A percentile compares a stretch with the other conserved stretches of the same genome.
phyloP scores from a whole-genome alignment of 1,140 invertebrate genomes.

The Melitaea cinxia region DNA sequence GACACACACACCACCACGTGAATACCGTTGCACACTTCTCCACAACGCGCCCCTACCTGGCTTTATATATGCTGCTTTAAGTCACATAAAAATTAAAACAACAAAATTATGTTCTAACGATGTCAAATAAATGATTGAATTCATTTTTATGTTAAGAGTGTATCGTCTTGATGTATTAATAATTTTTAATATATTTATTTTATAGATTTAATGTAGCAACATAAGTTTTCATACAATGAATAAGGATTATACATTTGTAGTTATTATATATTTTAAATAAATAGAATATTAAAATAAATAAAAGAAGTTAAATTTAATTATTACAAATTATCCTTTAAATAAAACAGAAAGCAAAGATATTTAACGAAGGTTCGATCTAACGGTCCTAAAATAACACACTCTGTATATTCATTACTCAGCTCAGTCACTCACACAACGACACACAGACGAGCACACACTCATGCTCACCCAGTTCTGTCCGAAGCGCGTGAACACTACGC shows the following conservation, averaged over 20 bases:
- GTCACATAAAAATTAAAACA: neutral
- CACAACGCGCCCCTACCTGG: constrained; percentile 53
- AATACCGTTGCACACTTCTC: constrained; percentile 37
- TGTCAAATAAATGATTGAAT: too few species aligned
- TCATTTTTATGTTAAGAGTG: too few species aligned
- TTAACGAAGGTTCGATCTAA: neutral
- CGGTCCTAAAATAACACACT: constrained; percentile 19
- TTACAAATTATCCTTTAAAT: neutral
- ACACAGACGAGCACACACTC: constrained; percentile 44
- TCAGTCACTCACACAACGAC: constrained; percentile 52
- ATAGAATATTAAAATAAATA: neutral
- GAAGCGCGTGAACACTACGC: constrained; percentile 47
- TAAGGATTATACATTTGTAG: too few species aligned
- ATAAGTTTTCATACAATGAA: too few species aligned
- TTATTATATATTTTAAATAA: too few species aligned
- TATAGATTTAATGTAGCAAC: too few species aligned
- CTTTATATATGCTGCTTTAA: constrained; percentile 50
- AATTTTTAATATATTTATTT: too few species aligned
- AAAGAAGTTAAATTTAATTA: neutral
- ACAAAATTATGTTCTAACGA: neutral
- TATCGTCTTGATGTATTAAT: too few species aligned
- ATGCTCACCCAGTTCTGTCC: constrained; percentile 46
- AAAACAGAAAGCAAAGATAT: constrained; percentile 2
- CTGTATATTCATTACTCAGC: constrained; percentile 57
- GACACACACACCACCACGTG: constrained; percentile 30